A percentile compares a stretch with the other conserved stretches of the same genome.
Conservation (phyloP, 2,888 invertebrate species). For the Chironomus tentans region DNA sequence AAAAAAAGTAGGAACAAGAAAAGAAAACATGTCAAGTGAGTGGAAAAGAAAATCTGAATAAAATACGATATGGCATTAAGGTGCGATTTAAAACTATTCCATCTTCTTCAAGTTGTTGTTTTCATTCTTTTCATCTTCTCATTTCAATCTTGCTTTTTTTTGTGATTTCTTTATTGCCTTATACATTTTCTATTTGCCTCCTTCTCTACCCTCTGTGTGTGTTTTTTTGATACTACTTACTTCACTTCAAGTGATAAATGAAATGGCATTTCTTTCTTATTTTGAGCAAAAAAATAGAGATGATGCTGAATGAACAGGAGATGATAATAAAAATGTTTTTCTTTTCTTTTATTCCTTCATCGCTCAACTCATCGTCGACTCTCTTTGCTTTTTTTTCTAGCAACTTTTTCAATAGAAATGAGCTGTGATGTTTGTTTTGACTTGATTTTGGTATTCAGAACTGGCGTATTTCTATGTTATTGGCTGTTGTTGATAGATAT, state of each 20-base stretch:
- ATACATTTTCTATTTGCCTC: neutral
- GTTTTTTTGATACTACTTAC: neutral
- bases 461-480: too few relatives aligned
- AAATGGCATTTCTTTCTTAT: conserved; percentile 11
- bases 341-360: neutral
- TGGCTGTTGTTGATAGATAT: too few relatives aligned
- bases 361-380: neutral
- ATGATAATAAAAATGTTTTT: conserved; percentile 11
- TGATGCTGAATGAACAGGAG: neutral
- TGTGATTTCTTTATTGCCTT: neutral
- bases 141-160: neutral
- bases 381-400: neutral
- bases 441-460: too few relatives aligned
- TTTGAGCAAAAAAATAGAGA: neutral
- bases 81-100: conserved; percentile 25
- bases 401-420: too few relatives aligned
- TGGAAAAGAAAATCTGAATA: conserved; percentile 3
- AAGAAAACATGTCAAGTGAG: neutral
- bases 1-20: neutral
- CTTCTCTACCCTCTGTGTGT: neutral
- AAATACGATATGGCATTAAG: conserved; percentile 13
- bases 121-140: neutral
- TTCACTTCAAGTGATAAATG: conserved; percentile 13
- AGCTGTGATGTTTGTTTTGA: too few relatives aligned
- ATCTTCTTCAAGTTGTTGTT: conserved; percentile 13